phyloP scores from a whole-genome alignment of 2,113 vertebrate genomes.

The Clupea harengus region DNA sequence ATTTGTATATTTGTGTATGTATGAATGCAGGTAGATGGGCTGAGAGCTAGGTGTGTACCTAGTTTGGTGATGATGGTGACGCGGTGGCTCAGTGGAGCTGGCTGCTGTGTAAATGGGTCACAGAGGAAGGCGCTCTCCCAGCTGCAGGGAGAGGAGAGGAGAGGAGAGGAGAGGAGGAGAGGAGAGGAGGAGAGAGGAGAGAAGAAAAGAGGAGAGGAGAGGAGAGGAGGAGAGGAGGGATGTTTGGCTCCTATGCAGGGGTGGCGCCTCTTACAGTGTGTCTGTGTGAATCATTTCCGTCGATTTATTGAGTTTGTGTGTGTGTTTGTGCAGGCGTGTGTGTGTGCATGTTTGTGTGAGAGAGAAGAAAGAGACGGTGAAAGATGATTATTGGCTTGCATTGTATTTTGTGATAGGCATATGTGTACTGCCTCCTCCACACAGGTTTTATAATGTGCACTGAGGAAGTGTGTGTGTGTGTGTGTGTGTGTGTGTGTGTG shows the following conservation, averaged over 20 bases:
- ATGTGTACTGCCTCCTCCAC: no score
- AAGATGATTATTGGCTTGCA: no score
- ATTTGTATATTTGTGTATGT: slow-evolving; percentile 29
- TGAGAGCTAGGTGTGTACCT: slow-evolving; percentile 21
- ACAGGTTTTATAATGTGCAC: no score
- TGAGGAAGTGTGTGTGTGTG: background rate
- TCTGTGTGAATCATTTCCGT: background rate
- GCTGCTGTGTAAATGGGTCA: slow-evolving; percentile 19
- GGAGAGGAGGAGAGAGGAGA: background rate
- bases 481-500: background rate
- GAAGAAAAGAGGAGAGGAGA: background rate
- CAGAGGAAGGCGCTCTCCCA: background rate
- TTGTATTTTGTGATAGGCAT: no score
- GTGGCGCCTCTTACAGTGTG: slow-evolving; percentile 6
- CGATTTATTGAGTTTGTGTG: background rate
- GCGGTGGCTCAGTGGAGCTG: background rate
- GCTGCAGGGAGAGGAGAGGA: slow-evolving; percentile 19
- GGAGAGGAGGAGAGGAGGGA: background rate
- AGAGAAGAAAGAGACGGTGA: no score
- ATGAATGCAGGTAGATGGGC: background rate
- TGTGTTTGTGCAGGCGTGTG: background rate
- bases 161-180: background rate
- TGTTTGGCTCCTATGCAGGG: background rate
- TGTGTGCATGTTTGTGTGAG: background rate
- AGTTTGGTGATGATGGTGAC: slow-evolving; percentile 24